Percentiles rank a stretch among this genome's conserved stretches.
Conservation (phyloP, 2,113 vertebrate species). For the Oceanites oceanicus region DNA sequence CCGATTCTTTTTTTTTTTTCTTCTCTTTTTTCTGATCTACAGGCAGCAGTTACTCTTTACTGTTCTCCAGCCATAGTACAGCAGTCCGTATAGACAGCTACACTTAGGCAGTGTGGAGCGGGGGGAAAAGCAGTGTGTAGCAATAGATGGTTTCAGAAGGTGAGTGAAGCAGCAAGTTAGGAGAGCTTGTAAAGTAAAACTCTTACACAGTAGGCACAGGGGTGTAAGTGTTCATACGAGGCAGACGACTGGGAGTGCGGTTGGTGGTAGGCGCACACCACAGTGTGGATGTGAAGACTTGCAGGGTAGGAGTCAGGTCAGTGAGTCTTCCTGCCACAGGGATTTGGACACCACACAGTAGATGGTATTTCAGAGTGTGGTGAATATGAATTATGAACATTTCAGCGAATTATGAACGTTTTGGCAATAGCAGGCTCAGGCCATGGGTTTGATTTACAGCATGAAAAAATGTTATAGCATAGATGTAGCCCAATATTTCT, state of each 20-base stretch:
- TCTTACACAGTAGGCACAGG: neutral
- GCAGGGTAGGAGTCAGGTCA: neutral
- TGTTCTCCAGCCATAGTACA: neutral
- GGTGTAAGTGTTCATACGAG: too few species aligned
- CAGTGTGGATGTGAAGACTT: fast-evolving
- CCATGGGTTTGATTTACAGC: neutral
- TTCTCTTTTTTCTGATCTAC: too few species aligned
- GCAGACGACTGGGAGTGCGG: neutral
- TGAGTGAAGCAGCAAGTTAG: neutral
- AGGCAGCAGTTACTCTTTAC: neutral
- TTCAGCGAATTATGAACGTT: neutral
- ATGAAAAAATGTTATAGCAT: neutral
- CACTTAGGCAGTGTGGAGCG: neutral
- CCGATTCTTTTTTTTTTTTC: fast-evolving
- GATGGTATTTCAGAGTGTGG: neutral
- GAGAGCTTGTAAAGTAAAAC: neutral
- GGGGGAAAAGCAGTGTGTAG: neutral
- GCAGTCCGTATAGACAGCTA: neutral
- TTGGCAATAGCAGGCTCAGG: neutral
- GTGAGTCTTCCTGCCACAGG: neutral
- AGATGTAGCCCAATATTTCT: neutral
- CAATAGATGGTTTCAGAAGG: neutral
- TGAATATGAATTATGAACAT: neutral
- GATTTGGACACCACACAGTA: neutral
- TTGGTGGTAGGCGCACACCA: neutral